Evolutionary conservation across 2,797 vertebrate genomes (phyloP), one percentile per base, ranked within the genome.

Genomic region (Mastacembelus armatus): DNA sequence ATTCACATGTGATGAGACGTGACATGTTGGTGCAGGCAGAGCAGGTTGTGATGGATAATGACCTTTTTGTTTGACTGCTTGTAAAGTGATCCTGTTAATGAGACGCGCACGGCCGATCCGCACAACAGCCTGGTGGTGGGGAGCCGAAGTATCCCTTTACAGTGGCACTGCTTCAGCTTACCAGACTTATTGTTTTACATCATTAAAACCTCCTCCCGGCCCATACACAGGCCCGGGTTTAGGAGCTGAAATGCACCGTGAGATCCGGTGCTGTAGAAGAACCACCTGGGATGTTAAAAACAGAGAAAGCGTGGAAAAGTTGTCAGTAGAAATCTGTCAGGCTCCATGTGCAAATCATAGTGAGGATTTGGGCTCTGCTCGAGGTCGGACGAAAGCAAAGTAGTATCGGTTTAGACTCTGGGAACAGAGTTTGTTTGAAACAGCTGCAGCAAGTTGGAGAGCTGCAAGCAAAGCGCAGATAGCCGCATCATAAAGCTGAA

Each of bases 71-170:
- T 88, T 66, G 79, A 44, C 64, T 64, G 71, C 24, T 68, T 80
- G 91, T 88, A 92, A 92, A 71, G 48, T 67, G 87, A 91, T 91
- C 89, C 83, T 38, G 84, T 85, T 88, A 85, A 86, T 80, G 86
- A 90, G 85, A 85, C 74, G 85, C 67, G 64, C 71, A 33, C 79
- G 63, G 77, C 69, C 70, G 67, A 68, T 66, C 61, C 6, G 69
- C 64, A 61, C 87, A 78, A 69, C 91, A 92, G 90, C 90, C 90
- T 91, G 90, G 60, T 19, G 85, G 64, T 88, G 87, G 85, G 68
- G 78, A 81, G 77, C 62, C 5, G 32, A 4, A 56, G 90, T 89
- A 78, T 92, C 89, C 36, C 50, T 85, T 88, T 92, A 88, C 90
- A 88, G 62, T 45, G 21, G 51, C 81, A 77, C 83, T 84, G 79